Conservation (phyloP, 2,888 invertebrate species). For the Drosophila stalkeri region DNA sequence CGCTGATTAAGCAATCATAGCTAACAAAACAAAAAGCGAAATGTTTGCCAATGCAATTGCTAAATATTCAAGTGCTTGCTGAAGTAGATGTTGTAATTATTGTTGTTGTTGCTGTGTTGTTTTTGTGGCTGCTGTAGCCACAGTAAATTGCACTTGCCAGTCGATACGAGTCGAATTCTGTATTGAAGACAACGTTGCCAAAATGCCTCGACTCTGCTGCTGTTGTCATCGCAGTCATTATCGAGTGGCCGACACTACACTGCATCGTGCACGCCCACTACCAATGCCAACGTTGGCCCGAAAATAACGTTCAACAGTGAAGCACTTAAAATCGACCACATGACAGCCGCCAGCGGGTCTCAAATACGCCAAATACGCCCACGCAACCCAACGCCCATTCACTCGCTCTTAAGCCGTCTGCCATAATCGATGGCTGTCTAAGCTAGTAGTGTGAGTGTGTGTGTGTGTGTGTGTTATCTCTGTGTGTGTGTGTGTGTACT, state of each 20-base stretch:
- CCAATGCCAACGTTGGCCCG: constrained; percentile 37
- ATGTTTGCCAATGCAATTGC: constrained; percentile 45
- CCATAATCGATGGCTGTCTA: constrained; percentile 70
- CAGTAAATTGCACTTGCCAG: constrained; percentile 26
- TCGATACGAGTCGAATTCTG: constrained; percentile 9
- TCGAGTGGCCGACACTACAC: constrained; percentile 61
- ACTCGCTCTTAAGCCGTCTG: constrained; percentile 30
- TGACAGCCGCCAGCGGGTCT: constrained; percentile 59
- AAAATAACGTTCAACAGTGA: constrained; percentile 74
- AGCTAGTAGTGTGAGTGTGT: constrained; percentile 28
- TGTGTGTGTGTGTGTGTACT: constrained; percentile 23
- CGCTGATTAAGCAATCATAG: neutral
- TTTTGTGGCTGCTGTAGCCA: constrained; percentile 19
- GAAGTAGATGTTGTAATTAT: neutral
- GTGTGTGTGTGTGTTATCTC: constrained; percentile 13
- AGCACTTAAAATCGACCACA: constrained; percentile 81
- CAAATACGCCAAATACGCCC: neutral
- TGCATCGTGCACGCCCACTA: constrained; percentile 57
- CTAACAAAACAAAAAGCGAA: neutral
- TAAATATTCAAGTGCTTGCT: constrained; percentile 23
- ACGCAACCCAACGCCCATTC: neutral
- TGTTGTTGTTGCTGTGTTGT: constrained; percentile 12
- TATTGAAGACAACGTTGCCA: constrained; percentile 41
- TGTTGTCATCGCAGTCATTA: constrained; percentile 75
- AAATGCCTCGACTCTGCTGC: constrained; percentile 35